A percentile compares a stretch with the other conserved stretches of the same genome.
Conservation (phyloP, 2,797 vertebrate species). For the Rhabdophis nuchalis region DNA sequence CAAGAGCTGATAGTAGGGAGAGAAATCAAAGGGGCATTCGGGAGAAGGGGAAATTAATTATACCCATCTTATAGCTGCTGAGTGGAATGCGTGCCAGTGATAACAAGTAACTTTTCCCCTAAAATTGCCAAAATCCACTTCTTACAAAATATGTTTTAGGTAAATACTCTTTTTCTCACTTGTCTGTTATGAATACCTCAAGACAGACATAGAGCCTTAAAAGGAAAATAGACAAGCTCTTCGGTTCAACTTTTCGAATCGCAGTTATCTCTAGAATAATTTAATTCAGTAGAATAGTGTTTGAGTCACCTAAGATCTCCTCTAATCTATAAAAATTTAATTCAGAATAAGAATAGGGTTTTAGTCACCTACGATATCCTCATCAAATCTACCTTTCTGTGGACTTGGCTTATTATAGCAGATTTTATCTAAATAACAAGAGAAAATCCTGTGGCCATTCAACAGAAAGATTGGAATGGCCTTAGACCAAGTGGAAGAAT, state of each 20-base stretch:
- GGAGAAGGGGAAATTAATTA: accelerated
- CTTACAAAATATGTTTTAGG: conserved; percentile 41
- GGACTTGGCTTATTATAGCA: not conserved
- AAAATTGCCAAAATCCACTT: not conserved
- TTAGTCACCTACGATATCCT: conserved; percentile 59
- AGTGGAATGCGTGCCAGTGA: not conserved
- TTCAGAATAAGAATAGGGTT: conserved; percentile 37
- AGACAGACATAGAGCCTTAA: conserved; percentile 52
- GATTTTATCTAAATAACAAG: not conserved
- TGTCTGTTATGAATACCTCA: conserved; percentile 54
- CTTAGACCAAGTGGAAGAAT: conserved; percentile 46
- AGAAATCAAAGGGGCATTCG: conserved; percentile 38
- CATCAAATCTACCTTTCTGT: conserved; percentile 36
- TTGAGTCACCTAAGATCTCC: conserved; percentile 58
- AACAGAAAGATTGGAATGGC: conserved; percentile 32
- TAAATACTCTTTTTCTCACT: conserved; percentile 48
- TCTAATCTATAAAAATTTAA: conserved; percentile 42
- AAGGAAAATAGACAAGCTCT: conserved; percentile 56
- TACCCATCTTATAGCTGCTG: not conserved
- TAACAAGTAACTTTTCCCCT: not conserved
- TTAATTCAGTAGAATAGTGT: conserved; percentile 44
- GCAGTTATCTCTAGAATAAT: conserved; percentile 58
- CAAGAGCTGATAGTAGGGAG: conserved; percentile 26
- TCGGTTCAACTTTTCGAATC: conserved; percentile 53
- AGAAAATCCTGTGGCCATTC: not conserved